These are phyloP conservation scores for Merluccius polli DNA, from an alignment of 2,797 vertebrate genomes.

Conservation along the genomic window DNA sequence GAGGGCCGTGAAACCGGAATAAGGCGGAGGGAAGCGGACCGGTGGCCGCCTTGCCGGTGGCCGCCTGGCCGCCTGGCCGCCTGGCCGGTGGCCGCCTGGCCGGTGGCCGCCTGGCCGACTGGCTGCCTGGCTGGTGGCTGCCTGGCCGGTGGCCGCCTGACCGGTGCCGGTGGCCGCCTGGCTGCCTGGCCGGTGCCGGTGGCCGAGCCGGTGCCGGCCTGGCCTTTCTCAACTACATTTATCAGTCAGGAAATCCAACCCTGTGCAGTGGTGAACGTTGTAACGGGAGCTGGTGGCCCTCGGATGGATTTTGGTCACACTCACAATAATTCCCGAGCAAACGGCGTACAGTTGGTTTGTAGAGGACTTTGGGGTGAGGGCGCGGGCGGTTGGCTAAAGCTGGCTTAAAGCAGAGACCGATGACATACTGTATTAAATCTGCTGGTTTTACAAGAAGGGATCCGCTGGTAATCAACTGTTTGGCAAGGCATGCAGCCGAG, in stretches of 20 bases:
- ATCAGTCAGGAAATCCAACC: background rate
- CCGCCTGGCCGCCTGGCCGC: no score
- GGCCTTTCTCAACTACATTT: background rate
- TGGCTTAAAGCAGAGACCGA: conserved; percentile 45
- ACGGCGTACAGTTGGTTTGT: conserved; percentile 34
- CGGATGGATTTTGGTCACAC: conserved; percentile 53
- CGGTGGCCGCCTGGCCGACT: no score
- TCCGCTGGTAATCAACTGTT: conserved; percentile 67
- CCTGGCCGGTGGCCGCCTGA: no score
- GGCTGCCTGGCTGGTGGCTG: no score
- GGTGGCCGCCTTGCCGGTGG: no score
- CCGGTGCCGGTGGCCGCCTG: no score
- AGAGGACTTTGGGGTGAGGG: background rate
- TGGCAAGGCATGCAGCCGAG: conserved; percentile 39
- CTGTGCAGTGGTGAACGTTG: background rate
- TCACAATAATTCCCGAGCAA: conserved; percentile 53
- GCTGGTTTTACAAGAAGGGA: conserved; percentile 60
- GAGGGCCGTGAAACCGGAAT: no score
- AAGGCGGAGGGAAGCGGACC: no score
- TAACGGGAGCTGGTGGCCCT: conserved; percentile 10
- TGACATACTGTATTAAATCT: conserved; percentile 42
- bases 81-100: no score
- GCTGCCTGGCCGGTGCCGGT: no score
- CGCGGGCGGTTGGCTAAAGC: conserved; percentile 22
- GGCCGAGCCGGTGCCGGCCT: no score